Evolutionary conservation across 2,113 vertebrate genomes (phyloP), one percentile per base, ranked within the genome.

Genomic region (Turdus rufiventris): DNA sequence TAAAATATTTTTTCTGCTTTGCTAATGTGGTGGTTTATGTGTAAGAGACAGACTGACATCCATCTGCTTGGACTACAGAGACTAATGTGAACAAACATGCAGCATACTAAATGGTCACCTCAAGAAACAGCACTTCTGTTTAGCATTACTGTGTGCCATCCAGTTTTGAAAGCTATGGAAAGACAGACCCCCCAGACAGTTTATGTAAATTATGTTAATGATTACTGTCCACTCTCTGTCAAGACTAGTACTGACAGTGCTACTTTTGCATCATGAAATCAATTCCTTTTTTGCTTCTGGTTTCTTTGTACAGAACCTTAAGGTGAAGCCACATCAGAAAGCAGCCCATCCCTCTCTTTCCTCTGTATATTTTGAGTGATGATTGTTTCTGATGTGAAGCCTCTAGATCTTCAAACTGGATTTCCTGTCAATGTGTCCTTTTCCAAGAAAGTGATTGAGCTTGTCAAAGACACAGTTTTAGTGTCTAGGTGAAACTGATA

Each of bases 41-140:
- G 51, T 31, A 36, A 36, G 85, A 86, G 75, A 90, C 85, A 88
- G 82, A 91, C 85, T 92, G 92, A 91, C 78, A 62, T 96, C 92
- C 91, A 91, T 94, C 92, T 95, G 86, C 82, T 95, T 94, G 93
- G 87, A 93, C 92, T 93, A 73, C 31, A 61, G 82, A 92, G 94
- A 91, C 57, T 75, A 63, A 87, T n/a, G 26, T 45, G 80, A 95
- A 80, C 61, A 76, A 94, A 61, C 79, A 56, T 28, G 57, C 40
- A 91, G 91, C 71, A 92, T 94, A 88, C 74, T 91, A 93, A 96
- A 73, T 62, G 84, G 29, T 68, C 71, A 62, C 62, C 84, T 92
- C 63, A 91, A 82, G 85, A 93, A 77, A 38, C 48, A 74, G 51
- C 56, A 79, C 54, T 93, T 87, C 75, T 95, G 12, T 92, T 94